phyloP scores from a whole-genome alignment of 1,140 invertebrate species.

The Sinonovacula constricta region DNA sequence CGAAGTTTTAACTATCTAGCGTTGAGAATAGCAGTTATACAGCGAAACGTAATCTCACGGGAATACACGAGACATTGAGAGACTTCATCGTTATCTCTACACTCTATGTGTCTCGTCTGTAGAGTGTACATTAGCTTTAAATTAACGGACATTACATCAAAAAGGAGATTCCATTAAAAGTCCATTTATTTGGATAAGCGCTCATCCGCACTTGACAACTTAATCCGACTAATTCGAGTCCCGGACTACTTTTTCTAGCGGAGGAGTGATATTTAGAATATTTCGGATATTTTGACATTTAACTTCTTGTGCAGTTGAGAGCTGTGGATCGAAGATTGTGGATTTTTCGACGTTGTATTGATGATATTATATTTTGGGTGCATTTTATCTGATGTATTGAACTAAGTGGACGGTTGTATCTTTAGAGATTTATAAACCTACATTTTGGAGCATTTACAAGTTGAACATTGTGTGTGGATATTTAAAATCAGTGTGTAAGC shows the following conservation, averaged over 20 bases:
- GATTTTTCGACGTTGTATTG: not conserved
- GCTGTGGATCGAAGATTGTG: not conserved
- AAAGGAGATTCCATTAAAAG: constrained; percentile 26
- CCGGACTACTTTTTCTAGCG: constrained; percentile 19
- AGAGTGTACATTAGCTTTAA: no score
- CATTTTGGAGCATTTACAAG: no score
- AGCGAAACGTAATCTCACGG: no score
- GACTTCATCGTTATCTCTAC: no score
- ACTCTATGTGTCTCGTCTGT: no score
- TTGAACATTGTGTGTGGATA: no score
- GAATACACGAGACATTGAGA: no score
- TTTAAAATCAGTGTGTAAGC: no score
- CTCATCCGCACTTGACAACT: constrained; percentile 18
- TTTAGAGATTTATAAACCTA: no score
- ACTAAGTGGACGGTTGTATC: not conserved
- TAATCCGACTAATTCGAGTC: constrained; percentile 24
- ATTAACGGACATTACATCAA: constrained; percentile 29
- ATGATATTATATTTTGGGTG: not conserved
- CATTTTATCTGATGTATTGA: not conserved
- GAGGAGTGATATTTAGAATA: no score
- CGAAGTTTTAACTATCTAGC: no score
- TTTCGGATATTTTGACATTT: not conserved
- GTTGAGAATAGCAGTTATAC: no score
- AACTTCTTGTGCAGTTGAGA: not conserved
- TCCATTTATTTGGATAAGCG: constrained; percentile 42